Base-by-base conservation (phyloP, 2,888 invertebrate genomes). In the Athalia circularis region DNA sequence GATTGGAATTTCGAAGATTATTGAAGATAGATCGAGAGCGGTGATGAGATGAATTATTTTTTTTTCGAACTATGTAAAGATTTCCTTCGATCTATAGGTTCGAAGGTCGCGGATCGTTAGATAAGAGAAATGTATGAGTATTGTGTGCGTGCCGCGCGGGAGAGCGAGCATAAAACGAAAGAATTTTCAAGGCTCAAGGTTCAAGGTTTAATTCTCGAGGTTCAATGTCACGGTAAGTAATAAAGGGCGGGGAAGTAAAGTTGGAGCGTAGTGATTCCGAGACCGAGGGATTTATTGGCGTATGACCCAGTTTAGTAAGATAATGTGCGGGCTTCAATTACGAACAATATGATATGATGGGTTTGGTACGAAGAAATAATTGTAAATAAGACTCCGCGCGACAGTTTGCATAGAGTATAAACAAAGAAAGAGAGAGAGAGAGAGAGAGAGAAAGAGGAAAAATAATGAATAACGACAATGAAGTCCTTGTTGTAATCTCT, bases 171-270 rank as follows among this genome's bases (percentile, higher is more conserved):
- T 54, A 43, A 68, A 68, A 68, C 59, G 7, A 9, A 59, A 59
- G 11, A 59, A 57, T 48, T 50, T 62, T 50, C n/a, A 13, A 15
- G 64, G 61, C 62, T 64, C 75, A 52, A 75, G 61, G 75, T 75
- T 72, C 72, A 59, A 47, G 48, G 61, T 47, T 11, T 8, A 47
- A 9, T 11, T 15, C 62, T 52, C 50, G 48, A 61, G 43, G 75
- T 75, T 62, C 62, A 75, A 75, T 72, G 72, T 72, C 72, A 61
- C 45, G 45, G 72, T 43, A 43, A 54, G 67, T 50, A 50, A n/a
- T 43, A 6, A n/a, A 59, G 11, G 59, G 5, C 43, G 29, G 4
- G 6, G 43, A 8, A 48, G 48, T 47, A 8, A 59, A 52, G 59
- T 45, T 57, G 57, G 47, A 72, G 11, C n/a, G 47, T 47, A 72